Conservation (phyloP, 2,888 invertebrate species). For the Lymantria monacha region DNA sequence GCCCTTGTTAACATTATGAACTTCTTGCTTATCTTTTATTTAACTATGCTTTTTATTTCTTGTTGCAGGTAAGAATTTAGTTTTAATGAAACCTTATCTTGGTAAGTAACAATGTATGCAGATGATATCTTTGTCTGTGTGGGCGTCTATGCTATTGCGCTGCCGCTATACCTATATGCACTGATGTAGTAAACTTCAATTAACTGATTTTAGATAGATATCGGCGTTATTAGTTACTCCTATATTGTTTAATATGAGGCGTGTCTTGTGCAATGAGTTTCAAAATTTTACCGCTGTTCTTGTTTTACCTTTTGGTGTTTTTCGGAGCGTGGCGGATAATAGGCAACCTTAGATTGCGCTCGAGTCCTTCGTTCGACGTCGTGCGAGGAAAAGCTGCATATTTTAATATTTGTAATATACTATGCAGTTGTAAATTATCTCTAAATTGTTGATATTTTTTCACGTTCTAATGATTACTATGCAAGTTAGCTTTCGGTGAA, state of each 20-base stretch:
- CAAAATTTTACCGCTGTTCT: constrained; percentile 78
- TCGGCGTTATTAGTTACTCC: constrained; percentile 70
- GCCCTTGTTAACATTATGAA: constrained; percentile 56
- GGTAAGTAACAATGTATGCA: constrained; percentile 48
- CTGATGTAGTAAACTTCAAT: constrained; percentile 74
- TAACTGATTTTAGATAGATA: constrained; percentile 75
- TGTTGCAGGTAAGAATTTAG: constrained; percentile 68
- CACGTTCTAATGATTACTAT: constrained; percentile 44
- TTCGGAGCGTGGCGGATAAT: constrained; percentile 81
- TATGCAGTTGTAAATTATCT: constrained; percentile 45
- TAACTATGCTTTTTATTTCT: constrained; percentile 41
- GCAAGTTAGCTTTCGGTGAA: constrained; percentile 23
- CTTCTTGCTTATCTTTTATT: constrained; percentile 36
- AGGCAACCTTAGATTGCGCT: constrained; percentile 79
- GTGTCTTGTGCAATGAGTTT: constrained; percentile 74
- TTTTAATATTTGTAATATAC: constrained; percentile 68
- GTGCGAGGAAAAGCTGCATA: constrained; percentile 74
- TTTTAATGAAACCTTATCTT: constrained; percentile 29
- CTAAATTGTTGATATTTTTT: constrained; percentile 40
- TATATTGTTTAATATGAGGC: constrained; percentile 78
- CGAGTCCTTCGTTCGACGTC: constrained; percentile 72
- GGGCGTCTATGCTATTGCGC: constrained; percentile 36
- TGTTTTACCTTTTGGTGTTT: constrained; percentile 77
- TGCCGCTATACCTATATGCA: constrained; percentile 30
- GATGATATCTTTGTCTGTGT: constrained; percentile 39